Percentiles rank a stretch among this genome's conserved stretches.
Evolutionary conservation across 2,888 invertebrate species (phyloP).

Genomic region (Oligia strigilis): DNA sequence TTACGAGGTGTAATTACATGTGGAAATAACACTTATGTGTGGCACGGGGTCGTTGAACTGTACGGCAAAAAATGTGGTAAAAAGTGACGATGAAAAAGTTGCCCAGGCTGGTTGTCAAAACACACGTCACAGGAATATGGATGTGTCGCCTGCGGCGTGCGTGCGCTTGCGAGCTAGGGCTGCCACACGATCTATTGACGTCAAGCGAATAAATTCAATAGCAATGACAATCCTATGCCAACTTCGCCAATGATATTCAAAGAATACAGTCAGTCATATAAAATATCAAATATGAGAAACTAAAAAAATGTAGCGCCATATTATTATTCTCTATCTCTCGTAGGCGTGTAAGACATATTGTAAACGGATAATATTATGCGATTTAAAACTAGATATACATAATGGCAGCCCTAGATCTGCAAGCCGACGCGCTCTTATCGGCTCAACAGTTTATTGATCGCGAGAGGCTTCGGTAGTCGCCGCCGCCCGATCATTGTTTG

Average conservation of each 20-base stretch:
- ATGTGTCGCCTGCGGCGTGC: slow-evolving; percentile 84
- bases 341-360: slow-evolving; percentile 19
- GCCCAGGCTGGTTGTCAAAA: slow-evolving; percentile 84
- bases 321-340: slow-evolving; percentile 13
- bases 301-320: background rate
- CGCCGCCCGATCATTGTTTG: slow-evolving; percentile 86
- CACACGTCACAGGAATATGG: slow-evolving; percentile 88
- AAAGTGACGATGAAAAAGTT: slow-evolving; percentile 79
- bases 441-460: slow-evolving; percentile 80
- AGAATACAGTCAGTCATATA: background rate
- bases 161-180: slow-evolving; percentile 69
- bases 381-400: slow-evolving; percentile 26
- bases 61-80: slow-evolving; percentile 75
- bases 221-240: background rate
- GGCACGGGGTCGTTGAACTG: slow-evolving; percentile 80
- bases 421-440: slow-evolving; percentile 69
- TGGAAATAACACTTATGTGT: slow-evolving; percentile 82
- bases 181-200: slow-evolving; percentile 53
- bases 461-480: slow-evolving; percentile 71
- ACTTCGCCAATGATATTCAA: background rate
- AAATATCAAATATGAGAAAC: background rate
- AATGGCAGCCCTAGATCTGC: slow-evolving; percentile 64
- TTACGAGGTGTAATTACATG: slow-evolving; percentile 86
- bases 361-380: slow-evolving; percentile 13
- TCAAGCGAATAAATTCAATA: slow-evolving; percentile 1